phyloP scores from a whole-genome alignment of 2,113 vertebrate species.

The Platichthys flesus region DNA sequence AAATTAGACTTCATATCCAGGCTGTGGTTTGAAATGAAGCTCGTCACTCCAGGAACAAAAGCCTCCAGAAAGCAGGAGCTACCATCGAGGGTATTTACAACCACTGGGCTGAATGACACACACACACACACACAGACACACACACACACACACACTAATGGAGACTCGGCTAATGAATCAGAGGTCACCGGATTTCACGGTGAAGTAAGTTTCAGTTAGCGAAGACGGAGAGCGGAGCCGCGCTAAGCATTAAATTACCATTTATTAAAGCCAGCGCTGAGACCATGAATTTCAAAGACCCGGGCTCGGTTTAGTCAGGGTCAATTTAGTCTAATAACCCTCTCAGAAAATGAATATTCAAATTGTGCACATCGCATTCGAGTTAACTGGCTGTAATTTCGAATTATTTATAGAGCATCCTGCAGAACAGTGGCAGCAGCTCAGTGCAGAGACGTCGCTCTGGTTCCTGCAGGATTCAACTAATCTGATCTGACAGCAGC shows the following conservation, averaged over 20 bases:
- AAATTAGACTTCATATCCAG: conserved; percentile 4
- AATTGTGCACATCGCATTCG: background rate
- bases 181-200: conserved; percentile 64
- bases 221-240: conserved; percentile 35
- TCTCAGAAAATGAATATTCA: conserved; percentile 61
- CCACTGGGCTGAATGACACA: conserved; percentile 11
- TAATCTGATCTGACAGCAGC: background rate
- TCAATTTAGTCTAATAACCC: conserved; percentile 65
- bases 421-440: background rate
- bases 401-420: background rate
- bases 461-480: background rate
- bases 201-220: conserved; percentile 47
- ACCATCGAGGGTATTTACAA: background rate
- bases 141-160: conserved; percentile 23
- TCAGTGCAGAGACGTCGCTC: background rate
- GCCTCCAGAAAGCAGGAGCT: background rate
- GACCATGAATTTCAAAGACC: conserved; percentile 58
- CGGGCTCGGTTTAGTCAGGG: conserved; percentile 63
- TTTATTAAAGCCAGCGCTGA: conserved; percentile 58
- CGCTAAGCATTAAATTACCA: conserved; percentile 62
- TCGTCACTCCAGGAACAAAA: no score
- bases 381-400: conserved; percentile 18
- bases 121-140: conserved; percentile 20
- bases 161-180: conserved; percentile 13
- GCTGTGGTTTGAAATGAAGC: background rate